Evolutionary conservation across 1,140 invertebrate species (phyloP), one percentile per base, ranked within the genome.

Genomic region (Psilanteris sp.): DNA sequence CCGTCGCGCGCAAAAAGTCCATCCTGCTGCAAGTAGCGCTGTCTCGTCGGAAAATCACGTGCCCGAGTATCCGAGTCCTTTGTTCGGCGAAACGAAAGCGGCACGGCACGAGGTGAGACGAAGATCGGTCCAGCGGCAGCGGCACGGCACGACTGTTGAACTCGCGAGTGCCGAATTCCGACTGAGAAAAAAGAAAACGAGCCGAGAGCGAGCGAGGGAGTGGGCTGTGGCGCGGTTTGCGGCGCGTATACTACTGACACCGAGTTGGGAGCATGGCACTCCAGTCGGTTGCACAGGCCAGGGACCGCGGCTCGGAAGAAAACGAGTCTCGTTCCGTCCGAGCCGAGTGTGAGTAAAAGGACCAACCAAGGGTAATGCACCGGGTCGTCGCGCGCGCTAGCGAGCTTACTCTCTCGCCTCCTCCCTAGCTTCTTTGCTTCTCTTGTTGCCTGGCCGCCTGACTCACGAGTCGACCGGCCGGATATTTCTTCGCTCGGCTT

Each of bases 331-430:
- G 66, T 50, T 59, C 43, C 43, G 64, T 50, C 64, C 32, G 52
- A 37, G 52, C 64, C 50, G 64, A 68, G 64, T 70, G 66, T 70
- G 66, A 46, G 66, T 59, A 70, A 70, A 70, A 70, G 66, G 66
- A 59, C 66, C 66, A 61, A 13, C 44, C 66, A 61, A 70, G 66
- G 66, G 66, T 70, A 70, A 70, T 70, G 66, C 66, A 59, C 66
- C 66, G 54, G 52, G 43, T 46, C 64, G 64, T 54, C 62, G 39
- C 62, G 37, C 39, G 48, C 48, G 50, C 62, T 3, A 37, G 36
- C 61, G 37, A 43, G 29, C 31, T 37, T 16, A 24, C 18, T 32
- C 18, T 32, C 59, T 39, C 37, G 32, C 34, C 37, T 37, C 27
- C 18, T 34, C 27, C n/a, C 24, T 29, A 13, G 13, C 39, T 44